Percentiles rank a stretch among this genome's conserved stretches.
These are phyloP conservation scores for Virgularia gustaviana DNA, from an alignment of 92 coral and sea anemone species.

Conservation along the genomic window DNA sequence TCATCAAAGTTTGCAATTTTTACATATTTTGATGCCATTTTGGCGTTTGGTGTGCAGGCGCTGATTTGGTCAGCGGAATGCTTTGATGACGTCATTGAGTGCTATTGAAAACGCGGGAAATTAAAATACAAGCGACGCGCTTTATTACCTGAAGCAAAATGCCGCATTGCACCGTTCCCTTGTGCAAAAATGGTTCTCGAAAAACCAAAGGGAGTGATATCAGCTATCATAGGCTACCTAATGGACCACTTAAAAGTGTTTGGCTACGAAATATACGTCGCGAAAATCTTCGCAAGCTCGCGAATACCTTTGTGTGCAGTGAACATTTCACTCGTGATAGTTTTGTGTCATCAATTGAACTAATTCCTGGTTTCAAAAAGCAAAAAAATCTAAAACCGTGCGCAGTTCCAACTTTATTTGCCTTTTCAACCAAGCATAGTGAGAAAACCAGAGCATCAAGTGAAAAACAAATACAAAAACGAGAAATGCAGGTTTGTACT, in stretches of 20 bases:
- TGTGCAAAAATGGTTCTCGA: conserved; percentile 10
- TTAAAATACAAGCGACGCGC: conserved; percentile 6
- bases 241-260: conserved; percentile 7
- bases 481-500: background rate
- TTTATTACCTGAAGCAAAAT: background rate
- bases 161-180: conserved; percentile 12
- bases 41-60: background rate
- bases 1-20: background rate
- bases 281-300: background rate
- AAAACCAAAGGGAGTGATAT: conserved; percentile 4
- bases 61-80: background rate
- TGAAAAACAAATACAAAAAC: background rate
- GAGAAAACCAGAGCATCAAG: background rate
- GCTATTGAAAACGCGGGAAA: background rate
- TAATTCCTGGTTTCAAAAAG: conserved; percentile 12
- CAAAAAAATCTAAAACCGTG: background rate
- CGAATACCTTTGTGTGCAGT: conserved; percentile 7
- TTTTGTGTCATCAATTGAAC: background rate
- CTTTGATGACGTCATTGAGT: background rate
- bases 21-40: background rate
- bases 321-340: conserved; percentile 5
- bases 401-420: conserved; percentile 4
- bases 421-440: background rate
- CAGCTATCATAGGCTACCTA: conserved; percentile 4
- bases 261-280: conserved; percentile 8